Conservation (phyloP, 2,113 vertebrate species). For the Malaclemys terrapin region DNA sequence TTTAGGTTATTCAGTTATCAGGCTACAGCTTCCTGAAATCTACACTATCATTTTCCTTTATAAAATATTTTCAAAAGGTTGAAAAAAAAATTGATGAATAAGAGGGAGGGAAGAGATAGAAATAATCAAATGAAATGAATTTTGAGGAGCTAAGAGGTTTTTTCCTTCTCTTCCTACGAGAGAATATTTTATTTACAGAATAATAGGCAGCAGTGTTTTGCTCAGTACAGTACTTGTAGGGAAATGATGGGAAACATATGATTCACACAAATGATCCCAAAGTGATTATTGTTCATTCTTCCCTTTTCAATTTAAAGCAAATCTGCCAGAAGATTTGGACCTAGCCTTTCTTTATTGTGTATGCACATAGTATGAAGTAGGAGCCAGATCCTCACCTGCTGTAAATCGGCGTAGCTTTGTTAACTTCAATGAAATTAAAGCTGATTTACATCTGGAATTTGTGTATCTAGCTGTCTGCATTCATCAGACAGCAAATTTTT, state of each 20-base stretch:
- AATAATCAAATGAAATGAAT: slow-evolving; percentile 30
- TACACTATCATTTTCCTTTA: not conserved
- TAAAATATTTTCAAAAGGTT: not conserved
- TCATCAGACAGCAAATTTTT: not conserved
- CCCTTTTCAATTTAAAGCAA: not conserved
- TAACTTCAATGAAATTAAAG: not conserved
- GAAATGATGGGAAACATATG: not conserved
- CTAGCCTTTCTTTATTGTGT: not conserved
- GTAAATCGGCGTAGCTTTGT: not conserved
- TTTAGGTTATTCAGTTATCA: not conserved
- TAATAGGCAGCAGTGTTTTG: slow-evolving; percentile 10
- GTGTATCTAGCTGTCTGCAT: not conserved
- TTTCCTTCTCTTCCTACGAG: not conserved
- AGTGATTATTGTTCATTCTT: not conserved
- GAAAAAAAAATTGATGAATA: not conserved
- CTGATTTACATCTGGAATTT: not conserved
- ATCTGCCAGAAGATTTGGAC: not conserved
- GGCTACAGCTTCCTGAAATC: not conserved
- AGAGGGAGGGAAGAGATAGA: not conserved
- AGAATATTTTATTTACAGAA: not conserved
- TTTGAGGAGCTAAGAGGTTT: not conserved
- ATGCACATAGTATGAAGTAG: not conserved
- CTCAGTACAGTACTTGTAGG: not conserved
- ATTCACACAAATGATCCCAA: not conserved
- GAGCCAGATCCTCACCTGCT: not conserved